Evolutionary conservation across 2,797 vertebrate species (phyloP), one percentile per base, ranked within the genome.

Genomic region (Anguilla pacifica): DNA sequence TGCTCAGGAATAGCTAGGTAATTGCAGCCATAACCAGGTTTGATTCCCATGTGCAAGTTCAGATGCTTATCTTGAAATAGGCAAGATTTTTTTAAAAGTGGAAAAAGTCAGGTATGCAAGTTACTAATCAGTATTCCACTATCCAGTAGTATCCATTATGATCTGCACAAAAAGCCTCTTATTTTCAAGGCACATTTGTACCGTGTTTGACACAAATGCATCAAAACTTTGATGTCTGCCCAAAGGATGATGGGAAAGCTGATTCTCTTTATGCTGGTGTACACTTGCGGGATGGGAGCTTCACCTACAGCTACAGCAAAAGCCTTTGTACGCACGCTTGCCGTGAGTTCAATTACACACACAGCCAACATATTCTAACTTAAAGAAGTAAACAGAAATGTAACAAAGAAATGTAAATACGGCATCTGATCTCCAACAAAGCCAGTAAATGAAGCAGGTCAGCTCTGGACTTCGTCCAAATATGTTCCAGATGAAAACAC

Each of bases 381-480:
- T 59, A 85, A 85, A n/a, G 1, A 85, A 67, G 39, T 43, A 85
- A 67, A 64, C 57, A 22, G 51, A 7, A 57, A 77, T 59, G 59
- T 84, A 9, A 35, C 11, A 19, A 31, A 19, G 59, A 59, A 84
- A 15, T 57, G 55, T 57, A 57, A 57, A 57, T 17, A 57, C 55
- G 13, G 55, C 19, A 57, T 59, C 31, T 11, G 28, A 2, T 22
- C 57, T 85, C 28, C 19, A 2, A 28, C 2, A 6, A 17, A 85
- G n/a, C 83, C 13, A 85, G n/a, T 31, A 15, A 61, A 85, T 10
- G 57, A 15, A 61, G 83, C 35, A 15, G 35, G 72, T 35, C 28
- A 72, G 70, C 35, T 25, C 77, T 7, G 19, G 39, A 19, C 17
- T 10, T 49, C 19, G 43, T 81, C 17, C 77, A 46, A 81, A 51